phyloP scores from a whole-genome alignment of 1,140 invertebrate genomes.

The Trichonephila clavata region DNA sequence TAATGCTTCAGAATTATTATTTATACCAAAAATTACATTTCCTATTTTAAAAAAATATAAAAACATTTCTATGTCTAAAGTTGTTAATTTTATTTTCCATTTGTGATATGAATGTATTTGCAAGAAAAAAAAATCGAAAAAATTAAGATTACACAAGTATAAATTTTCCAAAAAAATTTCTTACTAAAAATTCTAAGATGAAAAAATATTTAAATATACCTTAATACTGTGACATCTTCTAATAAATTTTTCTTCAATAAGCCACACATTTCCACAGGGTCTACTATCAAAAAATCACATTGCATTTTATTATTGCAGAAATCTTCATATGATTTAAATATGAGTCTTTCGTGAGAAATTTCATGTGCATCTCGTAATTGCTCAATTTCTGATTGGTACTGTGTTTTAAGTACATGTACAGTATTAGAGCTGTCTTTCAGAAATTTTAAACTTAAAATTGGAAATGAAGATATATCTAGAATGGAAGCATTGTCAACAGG shows the following conservation, averaged over 20 bases:
- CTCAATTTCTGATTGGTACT: constrained; percentile 63
- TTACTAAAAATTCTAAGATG: no score
- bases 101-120: not conserved
- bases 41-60: no score
- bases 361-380: constrained; percentile 49
- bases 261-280: constrained; percentile 59
- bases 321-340: constrained; percentile 71
- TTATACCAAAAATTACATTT: no score
- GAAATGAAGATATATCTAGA: constrained; percentile 68
- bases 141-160: not conserved
- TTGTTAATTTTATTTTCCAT: no score
- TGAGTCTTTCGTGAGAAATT: constrained; percentile 2
- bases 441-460: constrained; percentile 43
- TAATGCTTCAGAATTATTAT: no score
- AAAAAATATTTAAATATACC: constrained; percentile 1
- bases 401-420: constrained; percentile 18
- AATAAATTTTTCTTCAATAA: constrained; percentile 70
- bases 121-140: not conserved
- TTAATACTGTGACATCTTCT: constrained; percentile 65
- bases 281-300: constrained; percentile 66
- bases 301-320: constrained; percentile 61
- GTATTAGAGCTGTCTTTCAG: constrained; percentile 3
- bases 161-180: no score
- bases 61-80: no score
- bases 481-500: constrained; percentile 47